Evolutionary conservation across 2,888 invertebrate genomes (phyloP), one percentile per base, ranked within the genome.

Genomic region (Anthrax anthrax): DNA sequence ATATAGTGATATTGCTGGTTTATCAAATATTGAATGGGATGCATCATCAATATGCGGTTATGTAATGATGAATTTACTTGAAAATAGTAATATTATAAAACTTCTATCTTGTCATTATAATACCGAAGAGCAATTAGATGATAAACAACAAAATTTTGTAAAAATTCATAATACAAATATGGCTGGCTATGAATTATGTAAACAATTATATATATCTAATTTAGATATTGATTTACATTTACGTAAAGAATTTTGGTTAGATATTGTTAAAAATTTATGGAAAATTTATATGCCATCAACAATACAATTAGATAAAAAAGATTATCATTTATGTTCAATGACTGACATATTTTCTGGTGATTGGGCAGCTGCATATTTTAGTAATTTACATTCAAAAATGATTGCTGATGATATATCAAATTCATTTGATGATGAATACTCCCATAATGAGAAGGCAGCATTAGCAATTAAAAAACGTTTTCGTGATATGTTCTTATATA

Each of bases 11-110:
- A 77, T 91, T 0, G 79, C 90, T 3, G 94, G 94, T 1, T 69
- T 85, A 18, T 81, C 82, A 0, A 88, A 87, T 62, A 77, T 95
- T 1, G 96, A 96, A 70, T 92, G 91, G 90, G 97, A 97, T 66
- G 86, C 89, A 1, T 81, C 86, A 0, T 83, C 85, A 60, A 78
- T 91, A 1, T 81, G 84, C 50, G 82, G 87, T 1, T 75, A 86
- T 56, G 85, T 96, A 46, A 76, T 96, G 77, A 73, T 76, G 1
- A 81, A 84, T 60, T 90, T 88, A 80, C 66, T 89, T 9, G 80
- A 79, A 52, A 80, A 86, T 55, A 73, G 78, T 0, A 59, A 70
- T 18, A 72, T 73, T 3, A 62, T 78, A 32, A 70, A 72, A 56
- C 68, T 73, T 1, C 74, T 94, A 43, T 84, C 85, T 41, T 73